Evolutionary conservation across 2,888 invertebrate genomes (phyloP).

Genomic region (Acronicta aceris): DNA sequence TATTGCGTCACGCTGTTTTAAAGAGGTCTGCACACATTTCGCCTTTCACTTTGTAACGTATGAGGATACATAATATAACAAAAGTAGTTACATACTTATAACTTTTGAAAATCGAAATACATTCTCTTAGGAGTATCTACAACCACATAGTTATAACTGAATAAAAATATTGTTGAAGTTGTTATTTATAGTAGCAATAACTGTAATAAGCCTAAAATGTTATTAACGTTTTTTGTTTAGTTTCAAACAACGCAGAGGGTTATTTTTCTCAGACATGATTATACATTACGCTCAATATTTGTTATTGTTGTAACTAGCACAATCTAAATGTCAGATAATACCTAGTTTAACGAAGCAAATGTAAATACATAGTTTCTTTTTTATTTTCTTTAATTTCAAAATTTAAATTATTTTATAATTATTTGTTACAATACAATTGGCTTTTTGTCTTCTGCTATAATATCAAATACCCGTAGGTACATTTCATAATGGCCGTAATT

Average conservation of each 20-base stretch:
- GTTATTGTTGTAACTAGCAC: too few relatives aligned
- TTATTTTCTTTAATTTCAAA: too few relatives aligned
- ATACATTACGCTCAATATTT: too few relatives aligned
- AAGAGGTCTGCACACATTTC: constrained; percentile 21
- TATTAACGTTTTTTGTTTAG: not conserved
- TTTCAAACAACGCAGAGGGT: constrained; percentile 1
- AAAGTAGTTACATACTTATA: constrained; percentile 19
- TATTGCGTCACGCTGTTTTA: constrained; percentile 36
- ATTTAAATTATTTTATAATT: too few relatives aligned
- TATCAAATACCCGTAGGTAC: not conserved
- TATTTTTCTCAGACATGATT: not conserved
- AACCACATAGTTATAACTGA: constrained; percentile 4
- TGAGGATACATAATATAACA: constrained; percentile 25
- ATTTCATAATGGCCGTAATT: not conserved
- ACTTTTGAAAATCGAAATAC: constrained; percentile 27
- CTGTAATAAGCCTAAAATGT: too few relatives aligned
- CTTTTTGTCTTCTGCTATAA: not conserved
- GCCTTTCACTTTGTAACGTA: constrained; percentile 46
- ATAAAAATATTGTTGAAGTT: not conserved
- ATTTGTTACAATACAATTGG: too few relatives aligned
- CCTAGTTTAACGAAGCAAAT: too few relatives aligned
- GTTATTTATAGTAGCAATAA: too few relatives aligned
- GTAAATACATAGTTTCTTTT: too few relatives aligned
- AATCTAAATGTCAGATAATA: too few relatives aligned
- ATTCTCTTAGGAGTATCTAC: not conserved